Evolutionary conservation across 2,113 vertebrate species (phyloP).

Genomic region (Lycaon pictus): DNA sequence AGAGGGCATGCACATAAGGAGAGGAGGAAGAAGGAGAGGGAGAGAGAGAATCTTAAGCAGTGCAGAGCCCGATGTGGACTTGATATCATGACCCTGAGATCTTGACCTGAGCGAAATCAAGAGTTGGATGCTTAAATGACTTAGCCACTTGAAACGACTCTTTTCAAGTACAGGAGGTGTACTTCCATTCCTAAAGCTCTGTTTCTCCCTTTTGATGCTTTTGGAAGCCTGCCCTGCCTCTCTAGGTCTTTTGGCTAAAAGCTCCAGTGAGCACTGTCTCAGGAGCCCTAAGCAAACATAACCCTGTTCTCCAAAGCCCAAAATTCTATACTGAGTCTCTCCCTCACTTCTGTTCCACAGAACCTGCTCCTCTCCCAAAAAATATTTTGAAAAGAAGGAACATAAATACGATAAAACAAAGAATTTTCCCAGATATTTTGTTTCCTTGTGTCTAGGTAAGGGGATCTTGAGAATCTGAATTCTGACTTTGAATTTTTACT

Average conservation of each 20-base stretch:
- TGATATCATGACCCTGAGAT: neutral
- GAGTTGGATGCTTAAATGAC: neutral
- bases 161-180: too few relatives aligned
- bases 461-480: neutral
- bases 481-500: neutral
- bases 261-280: neutral
- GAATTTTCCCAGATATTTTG: neutral
- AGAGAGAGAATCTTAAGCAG: neutral
- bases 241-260: neutral
- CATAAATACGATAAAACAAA: neutral
- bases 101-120: neutral
- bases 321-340: neutral
- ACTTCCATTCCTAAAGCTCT: neutral
- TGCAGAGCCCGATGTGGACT: neutral
- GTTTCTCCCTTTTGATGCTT: neutral
- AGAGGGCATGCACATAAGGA: rapidly evolving
- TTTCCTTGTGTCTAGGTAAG: neutral
- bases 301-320: neutral
- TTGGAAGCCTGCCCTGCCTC: neutral
- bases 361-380: neutral
- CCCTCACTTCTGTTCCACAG: neutral
- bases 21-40: neutral
- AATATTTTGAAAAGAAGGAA: neutral
- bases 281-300: neutral
- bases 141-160: too few relatives aligned